These are phyloP conservation scores for Scaptomyza flava DNA, from an alignment of 2,888 invertebrate genomes.

Conservation along the genomic window DNA sequence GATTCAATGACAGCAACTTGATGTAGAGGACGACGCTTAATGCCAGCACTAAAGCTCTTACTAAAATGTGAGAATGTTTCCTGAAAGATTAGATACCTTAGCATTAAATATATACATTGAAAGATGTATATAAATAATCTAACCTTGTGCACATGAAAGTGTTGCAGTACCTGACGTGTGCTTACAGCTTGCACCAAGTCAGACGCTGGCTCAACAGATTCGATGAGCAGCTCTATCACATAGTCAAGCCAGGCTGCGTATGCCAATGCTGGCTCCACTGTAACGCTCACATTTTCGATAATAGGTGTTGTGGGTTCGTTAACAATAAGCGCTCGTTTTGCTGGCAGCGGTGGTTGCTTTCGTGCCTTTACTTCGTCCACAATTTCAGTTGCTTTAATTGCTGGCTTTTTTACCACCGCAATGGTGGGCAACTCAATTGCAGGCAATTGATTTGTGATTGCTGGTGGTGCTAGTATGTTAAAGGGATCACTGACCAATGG, in stretches of 20 bases:
- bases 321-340: slow-evolving; percentile 71
- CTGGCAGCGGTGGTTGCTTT: slow-evolving; percentile 67
- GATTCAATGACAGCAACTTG: slow-evolving; percentile 87
- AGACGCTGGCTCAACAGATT: slow-evolving; percentile 86
- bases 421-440: slow-evolving; percentile 73
- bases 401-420: slow-evolving; percentile 68
- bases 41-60: slow-evolving; percentile 88
- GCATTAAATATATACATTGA: not conserved
- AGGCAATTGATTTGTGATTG: slow-evolving; percentile 48
- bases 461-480: slow-evolving; percentile 57
- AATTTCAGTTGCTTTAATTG: slow-evolving; percentile 66
- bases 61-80: slow-evolving; percentile 90
- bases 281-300: slow-evolving; percentile 23
- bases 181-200: slow-evolving; percentile 2
- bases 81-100: slow-evolving; percentile 78
- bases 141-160: slow-evolving; percentile 89
- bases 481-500: slow-evolving; percentile 69
- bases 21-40: slow-evolving; percentile 88
- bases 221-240: slow-evolving; percentile 91
- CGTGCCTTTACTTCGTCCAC: slow-evolving; percentile 67
- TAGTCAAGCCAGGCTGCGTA: slow-evolving; percentile 91
- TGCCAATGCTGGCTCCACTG: slow-evolving; percentile 71
- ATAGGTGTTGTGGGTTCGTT: slow-evolving; percentile 38
- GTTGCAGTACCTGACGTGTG: slow-evolving; percentile 85
- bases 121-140: slow-evolving; percentile 3